Conservation (phyloP, 2,888 invertebrate species). For the Drosophila kuntzei region DNA sequence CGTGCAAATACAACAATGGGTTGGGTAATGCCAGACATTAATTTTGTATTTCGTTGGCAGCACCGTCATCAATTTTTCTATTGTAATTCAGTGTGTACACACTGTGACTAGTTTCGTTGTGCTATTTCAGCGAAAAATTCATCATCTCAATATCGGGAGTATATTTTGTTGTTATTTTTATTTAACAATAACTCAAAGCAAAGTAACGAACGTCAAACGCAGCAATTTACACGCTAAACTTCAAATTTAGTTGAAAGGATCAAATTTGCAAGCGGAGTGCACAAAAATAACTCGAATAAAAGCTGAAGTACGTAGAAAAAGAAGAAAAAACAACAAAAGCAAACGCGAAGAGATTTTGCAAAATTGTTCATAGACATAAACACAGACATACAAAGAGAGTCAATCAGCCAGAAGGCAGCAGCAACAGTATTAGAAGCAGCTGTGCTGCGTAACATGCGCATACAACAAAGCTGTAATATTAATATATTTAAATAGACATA, state of each 20-base stretch:
- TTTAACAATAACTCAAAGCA: slow-evolving; percentile 50
- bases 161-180: slow-evolving; percentile 56
- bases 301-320: slow-evolving; percentile 56
- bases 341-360: slow-evolving; percentile 47
- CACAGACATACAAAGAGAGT: neutral
- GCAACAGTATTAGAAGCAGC: slow-evolving; percentile 28
- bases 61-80: slow-evolving; percentile 34
- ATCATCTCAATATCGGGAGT: slow-evolving; percentile 57
- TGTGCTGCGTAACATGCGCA: slow-evolving; percentile 54
- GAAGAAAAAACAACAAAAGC: slow-evolving; percentile 43
- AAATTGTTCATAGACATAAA: slow-evolving; percentile 34
- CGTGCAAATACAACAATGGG: slow-evolving; percentile 26
- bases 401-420: slow-evolving; percentile 1
- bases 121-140: slow-evolving; percentile 63
- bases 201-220: slow-evolving; percentile 39
- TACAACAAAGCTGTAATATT: slow-evolving; percentile 44
- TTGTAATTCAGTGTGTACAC: slow-evolving; percentile 51
- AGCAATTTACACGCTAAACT: slow-evolving; percentile 38
- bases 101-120: slow-evolving; percentile 56
- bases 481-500: slow-evolving; percentile 54
- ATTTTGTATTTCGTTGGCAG: slow-evolving; percentile 6
- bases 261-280: slow-evolving; percentile 34
- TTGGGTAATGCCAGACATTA: slow-evolving; percentile 18
- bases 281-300: slow-evolving; percentile 35
- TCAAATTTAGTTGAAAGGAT: slow-evolving; percentile 30